Conservation (phyloP, 2,113 vertebrate species). For the Grantiella picta region DNA sequence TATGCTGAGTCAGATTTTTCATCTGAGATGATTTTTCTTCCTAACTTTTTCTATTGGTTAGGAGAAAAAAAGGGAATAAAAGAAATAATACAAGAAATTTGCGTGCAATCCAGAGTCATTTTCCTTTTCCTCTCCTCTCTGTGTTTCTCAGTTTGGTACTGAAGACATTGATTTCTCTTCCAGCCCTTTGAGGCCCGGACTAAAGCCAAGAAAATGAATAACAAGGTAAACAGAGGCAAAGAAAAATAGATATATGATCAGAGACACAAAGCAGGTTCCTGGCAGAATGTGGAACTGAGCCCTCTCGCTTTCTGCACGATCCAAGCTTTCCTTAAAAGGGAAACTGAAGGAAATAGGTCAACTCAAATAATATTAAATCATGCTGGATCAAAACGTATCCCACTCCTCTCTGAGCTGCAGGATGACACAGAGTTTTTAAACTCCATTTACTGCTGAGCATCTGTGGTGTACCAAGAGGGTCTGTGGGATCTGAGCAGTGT, state of each 20-base stretch:
- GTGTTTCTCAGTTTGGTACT: neutral
- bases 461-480: neutral
- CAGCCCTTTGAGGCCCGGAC: neutral
- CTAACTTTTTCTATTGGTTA: neutral
- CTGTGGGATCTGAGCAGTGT: neutral
- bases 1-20: neutral
- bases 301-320: neutral
- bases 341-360: slow-evolving; percentile 42
- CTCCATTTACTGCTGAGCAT: neutral
- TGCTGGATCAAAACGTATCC: neutral
- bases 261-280: slow-evolving; percentile 14
- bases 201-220: neutral
- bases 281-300: neutral
- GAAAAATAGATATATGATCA: neutral
- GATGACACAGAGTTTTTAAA: neutral
- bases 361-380: slow-evolving; percentile 36
- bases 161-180: neutral
- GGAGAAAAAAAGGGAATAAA: neutral
- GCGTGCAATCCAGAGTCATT: neutral
- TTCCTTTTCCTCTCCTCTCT: neutral
- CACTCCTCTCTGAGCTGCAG: neutral
- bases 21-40: neutral
- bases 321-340: slow-evolving; percentile 40
- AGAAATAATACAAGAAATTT: neutral
- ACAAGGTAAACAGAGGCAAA: slow-evolving; percentile 40